Evolutionary conservation across 1,140 invertebrate species (phyloP), one percentile per base, ranked within the genome.

Genomic region (Mizuhopecten yessoensis): DNA sequence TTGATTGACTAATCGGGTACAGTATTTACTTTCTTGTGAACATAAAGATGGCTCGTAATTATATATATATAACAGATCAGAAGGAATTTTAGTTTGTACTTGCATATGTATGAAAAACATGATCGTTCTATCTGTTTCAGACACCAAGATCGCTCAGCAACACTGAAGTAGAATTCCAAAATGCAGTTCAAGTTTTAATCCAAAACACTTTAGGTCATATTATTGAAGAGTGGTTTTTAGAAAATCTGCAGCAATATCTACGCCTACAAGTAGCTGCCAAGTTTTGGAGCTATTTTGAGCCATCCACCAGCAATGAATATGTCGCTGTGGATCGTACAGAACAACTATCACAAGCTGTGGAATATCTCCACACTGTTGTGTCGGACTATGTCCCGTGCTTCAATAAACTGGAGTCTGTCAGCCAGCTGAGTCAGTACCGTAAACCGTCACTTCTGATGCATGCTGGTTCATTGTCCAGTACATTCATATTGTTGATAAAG

Each of bases 181-280:
- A 91, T 86, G 93, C 95, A 17, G 87, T 94, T 2, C 90, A 91
- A 23, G 42, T 94, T 34, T 75, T 96, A 15, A 86, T 90, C 23
- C 90, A 94, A 34, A 87, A 94, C 87, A 92, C 92, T 15, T 39
- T 95, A 3, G 92, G 92, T 23, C 93, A 94, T 34, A 92, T 96
- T 17, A 93, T 95, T 36, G 94, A 95, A 86, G 95, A 95, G 86
- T 96, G 95, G 95, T 96, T 95, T 90, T 90, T 95, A 23, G 95
- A 96, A 89, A 92, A 89, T 34, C 34, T 95, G n/a, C 95, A 95
- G 75, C 91, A 94, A 86, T 94, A 96, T 86, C 86, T 96, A 20
- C 86, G 94, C 34, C 91, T 93, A 34, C 90, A 93, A 87, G 93
- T 96, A 15, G 93, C 91, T 0, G 93, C 93, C 86, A 87, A 49